A percentile compares a stretch with the other conserved stretches of the same genome.
phyloP scores from a whole-genome alignment of 2,797 vertebrate species.

The Sphaeramia orbicularis region DNA sequence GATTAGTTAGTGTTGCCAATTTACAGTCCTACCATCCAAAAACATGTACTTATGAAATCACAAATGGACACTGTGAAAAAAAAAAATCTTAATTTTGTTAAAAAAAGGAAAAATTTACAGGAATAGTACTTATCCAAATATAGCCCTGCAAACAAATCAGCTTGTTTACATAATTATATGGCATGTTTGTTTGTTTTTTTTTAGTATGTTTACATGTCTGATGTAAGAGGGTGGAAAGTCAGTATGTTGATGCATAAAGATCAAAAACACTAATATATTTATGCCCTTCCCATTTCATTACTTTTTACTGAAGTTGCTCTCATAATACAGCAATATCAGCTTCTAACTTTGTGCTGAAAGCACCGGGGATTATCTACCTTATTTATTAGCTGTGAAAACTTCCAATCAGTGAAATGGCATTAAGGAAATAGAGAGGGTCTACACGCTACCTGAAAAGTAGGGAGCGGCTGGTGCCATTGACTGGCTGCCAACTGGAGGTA shows the following conservation, averaged over 20 bases:
- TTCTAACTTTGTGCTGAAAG: constrained; percentile 40
- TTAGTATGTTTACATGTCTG: background rate
- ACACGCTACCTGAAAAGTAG: constrained; percentile 49
- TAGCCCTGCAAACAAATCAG: too few relatives aligned
- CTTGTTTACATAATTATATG: background rate
- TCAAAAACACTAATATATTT: constrained; percentile 1
- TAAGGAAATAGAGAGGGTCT: constrained; percentile 41
- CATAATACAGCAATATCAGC: constrained; percentile 45
- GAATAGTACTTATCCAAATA: too few relatives aligned
- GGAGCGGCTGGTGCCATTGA: constrained; percentile 47
- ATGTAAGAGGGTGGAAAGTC: background rate
- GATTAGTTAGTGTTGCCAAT: too few relatives aligned
- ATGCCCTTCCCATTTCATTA: constrained; percentile 16
- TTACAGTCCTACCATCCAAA: too few relatives aligned
- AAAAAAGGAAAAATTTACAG: too few relatives aligned
- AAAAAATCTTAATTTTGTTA: too few relatives aligned
- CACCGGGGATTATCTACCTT: constrained; percentile 38
- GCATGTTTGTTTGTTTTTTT: too few relatives aligned
- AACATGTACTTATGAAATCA: too few relatives aligned
- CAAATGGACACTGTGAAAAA: too few relatives aligned
- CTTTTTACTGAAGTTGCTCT: constrained; percentile 4
- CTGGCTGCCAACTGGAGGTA: constrained; percentile 65
- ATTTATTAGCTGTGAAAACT: constrained; percentile 58
- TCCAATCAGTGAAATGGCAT: constrained; percentile 69
- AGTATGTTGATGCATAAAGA: background rate